Evolutionary conservation across 2,113 vertebrate genomes (phyloP).

Genomic region (Stigmatopora argus): DNA sequence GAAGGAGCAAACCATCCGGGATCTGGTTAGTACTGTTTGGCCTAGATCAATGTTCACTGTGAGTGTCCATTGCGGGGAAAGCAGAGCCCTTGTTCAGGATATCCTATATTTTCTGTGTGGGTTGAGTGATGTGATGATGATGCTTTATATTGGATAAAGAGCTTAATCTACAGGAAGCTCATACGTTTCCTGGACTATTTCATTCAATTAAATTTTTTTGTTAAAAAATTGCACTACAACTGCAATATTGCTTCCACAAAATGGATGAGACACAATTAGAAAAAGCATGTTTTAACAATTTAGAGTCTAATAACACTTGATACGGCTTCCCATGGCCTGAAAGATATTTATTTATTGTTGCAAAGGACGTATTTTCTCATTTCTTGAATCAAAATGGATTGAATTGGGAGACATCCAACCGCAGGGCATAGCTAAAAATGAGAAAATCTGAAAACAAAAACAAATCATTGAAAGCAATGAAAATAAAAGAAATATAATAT

Average conservation of each 20-base stretch:
- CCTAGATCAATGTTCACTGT: neutral
- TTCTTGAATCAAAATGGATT: too few relatives aligned
- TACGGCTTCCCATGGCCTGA: neutral
- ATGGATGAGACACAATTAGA: neutral
- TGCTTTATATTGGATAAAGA: conserved; percentile 21
- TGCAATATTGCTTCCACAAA: neutral
- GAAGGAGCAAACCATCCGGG: conserved; percentile 74
- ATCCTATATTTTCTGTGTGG: conserved; percentile 57
- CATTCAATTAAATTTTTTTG: neutral
- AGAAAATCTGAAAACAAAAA: too few relatives aligned
- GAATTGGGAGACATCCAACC: too few relatives aligned
- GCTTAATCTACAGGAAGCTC: conserved; percentile 4
- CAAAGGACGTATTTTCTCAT: neutral
- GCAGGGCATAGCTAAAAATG: too few relatives aligned
- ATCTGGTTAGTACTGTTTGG: conserved; percentile 33
- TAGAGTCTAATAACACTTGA: neutral
- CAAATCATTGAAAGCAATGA: too few relatives aligned
- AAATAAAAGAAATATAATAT: too few relatives aligned
- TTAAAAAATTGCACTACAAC: neutral
- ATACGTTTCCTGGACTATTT: conserved; percentile 3
- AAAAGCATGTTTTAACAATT: too few relatives aligned
- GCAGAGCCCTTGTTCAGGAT: conserved; percentile 64
- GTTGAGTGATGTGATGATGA: conserved; percentile 17
- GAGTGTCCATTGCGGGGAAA: conserved; percentile 33
- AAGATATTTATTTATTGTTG: neutral